These are phyloP conservation scores for Hippoglossus hippoglossus DNA, from an alignment of 2,797 vertebrate species.

Conservation along the genomic window DNA sequence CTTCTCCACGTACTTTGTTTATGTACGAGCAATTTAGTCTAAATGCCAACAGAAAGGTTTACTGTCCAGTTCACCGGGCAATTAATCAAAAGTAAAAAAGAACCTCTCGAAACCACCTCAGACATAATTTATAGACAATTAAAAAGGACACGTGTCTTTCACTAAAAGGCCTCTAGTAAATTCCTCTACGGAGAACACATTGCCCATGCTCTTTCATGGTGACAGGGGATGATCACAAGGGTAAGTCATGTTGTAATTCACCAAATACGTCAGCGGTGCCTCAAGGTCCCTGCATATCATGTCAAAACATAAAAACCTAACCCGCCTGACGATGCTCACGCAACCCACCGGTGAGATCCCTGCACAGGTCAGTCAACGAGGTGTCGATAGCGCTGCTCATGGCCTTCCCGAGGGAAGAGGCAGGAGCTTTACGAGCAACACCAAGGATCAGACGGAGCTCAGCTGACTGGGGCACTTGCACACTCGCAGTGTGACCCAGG, in stretches of 20 bases:
- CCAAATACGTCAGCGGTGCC: background rate
- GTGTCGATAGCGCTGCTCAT: conserved; percentile 17
- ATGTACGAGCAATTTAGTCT: background rate
- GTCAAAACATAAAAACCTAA: background rate
- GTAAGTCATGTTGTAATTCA: background rate
- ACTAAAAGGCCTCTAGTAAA: background rate
- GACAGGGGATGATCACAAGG: background rate
- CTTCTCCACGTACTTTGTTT: conserved; percentile 11
- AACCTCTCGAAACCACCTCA: background rate
- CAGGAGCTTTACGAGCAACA: conserved; percentile 44
- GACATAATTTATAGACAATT: background rate
- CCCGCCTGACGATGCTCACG: background rate
- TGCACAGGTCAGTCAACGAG: background rate
- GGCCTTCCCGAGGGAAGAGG: conserved; percentile 26
- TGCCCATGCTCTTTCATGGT: background rate
- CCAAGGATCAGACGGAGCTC: conserved; percentile 47
- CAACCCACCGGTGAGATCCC: background rate
- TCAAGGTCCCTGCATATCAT: background rate
- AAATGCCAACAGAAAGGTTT: conserved; percentile 1
- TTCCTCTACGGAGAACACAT: background rate
- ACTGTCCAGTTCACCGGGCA: background rate
- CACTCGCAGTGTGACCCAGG: conserved; percentile 20
- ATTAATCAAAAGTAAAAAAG: background rate
- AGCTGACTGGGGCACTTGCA: conserved; percentile 31
- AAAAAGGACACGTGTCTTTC: too few species aligned